Evolutionary conservation across 2,888 invertebrate species (phyloP), one percentile per base, ranked within the genome.

Genomic region (Nomada ruficornis): DNA sequence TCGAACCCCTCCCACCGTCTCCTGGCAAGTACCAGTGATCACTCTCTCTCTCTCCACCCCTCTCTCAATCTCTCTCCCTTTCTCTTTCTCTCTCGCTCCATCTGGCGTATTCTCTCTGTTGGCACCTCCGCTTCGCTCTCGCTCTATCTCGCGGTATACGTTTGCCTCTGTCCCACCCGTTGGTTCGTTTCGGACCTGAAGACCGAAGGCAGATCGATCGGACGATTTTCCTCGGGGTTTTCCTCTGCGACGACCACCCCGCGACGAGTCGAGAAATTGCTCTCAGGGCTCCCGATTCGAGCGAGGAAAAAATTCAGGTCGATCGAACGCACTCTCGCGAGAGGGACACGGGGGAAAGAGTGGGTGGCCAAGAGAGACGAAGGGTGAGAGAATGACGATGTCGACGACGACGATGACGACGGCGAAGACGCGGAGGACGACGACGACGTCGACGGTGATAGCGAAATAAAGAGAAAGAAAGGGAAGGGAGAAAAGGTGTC

Each of bases 141-240:
- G 11, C 67, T 55, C 68, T 13, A 11, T 52, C 52, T 55, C 73
- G 29, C 68, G 42, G 36, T 59, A 70, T 70, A 76, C 54, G 80
- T 55, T 64, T 47, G 75, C 73, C 78, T 72, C 82, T 52, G 82
- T 75, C 75, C 36, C 81, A 57, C 82, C 20, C 70, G 64, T 68
- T 75, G 79, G 76, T 90, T 91, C 90, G 91, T 92, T 91, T 92
- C 92, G 92, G 92, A 91, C 92, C 91, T 91, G 92, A 92, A 91
- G 92, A 92, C 93, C 92, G 92, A 93, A 92, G 92, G 92, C 92
- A 93, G 93, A 93, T 93, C 93, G 93, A 93, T 93, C 93, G 93
- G 90, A 89, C 91, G 93, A 93, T 93, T 93, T 93, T 93, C 93
- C 93, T 92, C 93, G 90, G 91, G 92, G 91, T 93, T 93, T 93